Evolutionary conservation across 2,113 vertebrate genomes (phyloP).

Genomic region (Neotoma lepida): DNA sequence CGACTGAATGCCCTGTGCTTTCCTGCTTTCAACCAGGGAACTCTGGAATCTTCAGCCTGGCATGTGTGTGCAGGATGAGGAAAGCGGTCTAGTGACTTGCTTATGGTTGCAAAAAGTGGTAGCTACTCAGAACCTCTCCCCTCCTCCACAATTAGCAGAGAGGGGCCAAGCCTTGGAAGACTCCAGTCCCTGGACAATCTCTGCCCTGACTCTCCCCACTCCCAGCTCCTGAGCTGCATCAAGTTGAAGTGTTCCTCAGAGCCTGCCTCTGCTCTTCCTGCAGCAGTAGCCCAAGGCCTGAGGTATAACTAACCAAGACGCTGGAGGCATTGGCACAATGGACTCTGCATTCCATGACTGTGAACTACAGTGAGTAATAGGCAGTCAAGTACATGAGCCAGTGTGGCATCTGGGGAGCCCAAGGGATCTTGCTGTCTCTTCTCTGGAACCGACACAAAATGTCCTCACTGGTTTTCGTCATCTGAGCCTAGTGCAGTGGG

Average conservation of each 20-base stretch:
- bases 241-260: not conserved
- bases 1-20: not conserved
- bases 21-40: not conserved
- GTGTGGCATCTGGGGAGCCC: not conserved
- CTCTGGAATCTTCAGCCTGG: not conserved
- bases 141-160: not conserved
- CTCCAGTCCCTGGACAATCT: not conserved
- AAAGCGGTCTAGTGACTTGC: not conserved
- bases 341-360: not conserved
- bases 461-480: not conserved
- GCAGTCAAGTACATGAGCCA: not conserved
- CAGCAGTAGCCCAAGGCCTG: not conserved
- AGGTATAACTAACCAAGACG: not conserved
- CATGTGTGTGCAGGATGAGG: not conserved
- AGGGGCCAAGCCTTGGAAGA: not conserved
- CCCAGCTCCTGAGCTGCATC: not conserved
- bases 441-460: not conserved
- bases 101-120: not conserved
- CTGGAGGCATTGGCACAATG: not conserved
- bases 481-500: not conserved
- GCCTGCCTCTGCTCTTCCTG: not conserved
- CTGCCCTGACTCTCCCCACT: not conserved
- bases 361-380: not conserved
- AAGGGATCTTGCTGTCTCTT: not conserved
- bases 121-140: not conserved